phyloP scores from a whole-genome alignment of 2,888 invertebrate species.

The Actias luna region DNA sequence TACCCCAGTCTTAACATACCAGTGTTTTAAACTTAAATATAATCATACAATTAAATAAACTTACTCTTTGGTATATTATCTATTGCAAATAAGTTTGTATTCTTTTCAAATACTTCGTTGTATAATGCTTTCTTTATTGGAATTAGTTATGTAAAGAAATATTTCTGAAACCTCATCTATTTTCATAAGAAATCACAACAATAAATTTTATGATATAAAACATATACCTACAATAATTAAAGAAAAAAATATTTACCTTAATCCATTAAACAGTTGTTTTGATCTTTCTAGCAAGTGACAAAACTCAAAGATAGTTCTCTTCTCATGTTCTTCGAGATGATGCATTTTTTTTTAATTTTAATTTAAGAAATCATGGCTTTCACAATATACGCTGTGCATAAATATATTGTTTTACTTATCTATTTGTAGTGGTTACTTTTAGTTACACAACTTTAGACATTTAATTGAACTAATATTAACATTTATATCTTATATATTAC shows the following conservation, averaged over 20 bases:
- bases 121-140: too few relatives aligned
- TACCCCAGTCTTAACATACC: too few relatives aligned
- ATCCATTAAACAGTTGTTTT: conserved; percentile 97
- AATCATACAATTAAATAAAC: too few relatives aligned
- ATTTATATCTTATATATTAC: neutral
- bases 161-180: too few relatives aligned
- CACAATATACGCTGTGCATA: neutral
- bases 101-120: too few relatives aligned
- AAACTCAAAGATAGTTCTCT: conserved; percentile 90
- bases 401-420: neutral
- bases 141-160: too few relatives aligned
- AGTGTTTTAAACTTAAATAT: too few relatives aligned
- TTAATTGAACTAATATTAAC: neutral
- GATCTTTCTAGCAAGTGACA: conserved; percentile 98
- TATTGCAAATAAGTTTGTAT: too few relatives aligned
- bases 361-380: neutral
- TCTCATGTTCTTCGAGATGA: conserved; percentile 35
- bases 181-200: too few relatives aligned
- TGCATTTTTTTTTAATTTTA: conserved; percentile 30
- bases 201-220: too few relatives aligned
- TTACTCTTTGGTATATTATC: too few relatives aligned
- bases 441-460: neutral
- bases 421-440: neutral
- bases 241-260: conserved; percentile 83
- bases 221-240: neutral